These are phyloP conservation scores for Eudemis profundana DNA, from an alignment of 2,888 invertebrate genomes.

Conservation along the genomic window DNA sequence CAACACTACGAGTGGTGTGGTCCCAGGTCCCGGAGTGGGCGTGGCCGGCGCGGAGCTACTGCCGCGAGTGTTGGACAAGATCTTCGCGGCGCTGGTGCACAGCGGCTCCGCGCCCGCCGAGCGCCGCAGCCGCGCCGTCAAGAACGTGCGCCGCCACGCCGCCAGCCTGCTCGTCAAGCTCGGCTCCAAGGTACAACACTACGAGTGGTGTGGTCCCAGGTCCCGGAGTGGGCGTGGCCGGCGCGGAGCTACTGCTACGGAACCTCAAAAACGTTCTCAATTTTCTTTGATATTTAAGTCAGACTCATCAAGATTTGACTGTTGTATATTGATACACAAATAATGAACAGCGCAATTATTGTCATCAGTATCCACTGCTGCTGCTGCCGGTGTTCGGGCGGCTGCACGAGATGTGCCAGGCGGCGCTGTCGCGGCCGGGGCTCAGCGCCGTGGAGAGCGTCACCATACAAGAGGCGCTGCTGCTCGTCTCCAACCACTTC, in stretches of 20 bases:
- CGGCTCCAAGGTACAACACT: slow-evolving; percentile 90
- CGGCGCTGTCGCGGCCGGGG: slow-evolving; percentile 88
- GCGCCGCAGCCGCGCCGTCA: slow-evolving; percentile 89
- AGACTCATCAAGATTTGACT: no score
- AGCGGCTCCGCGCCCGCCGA: slow-evolving; percentile 86
- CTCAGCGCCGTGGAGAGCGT: slow-evolving; percentile 93
- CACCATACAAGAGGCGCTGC: slow-evolving; percentile 91
- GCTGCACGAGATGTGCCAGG: slow-evolving; percentile 90
- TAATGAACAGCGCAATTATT: neutral
- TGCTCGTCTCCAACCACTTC: slow-evolving; percentile 95
- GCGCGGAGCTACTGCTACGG: slow-evolving; percentile 87
- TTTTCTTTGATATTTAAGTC: no score
- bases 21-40: slow-evolving; percentile 75
- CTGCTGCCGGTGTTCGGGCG: slow-evolving; percentile 94
- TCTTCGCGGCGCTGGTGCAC: slow-evolving; percentile 93
- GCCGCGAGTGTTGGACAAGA: slow-evolving; percentile 94
- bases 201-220: slow-evolving; percentile 56
- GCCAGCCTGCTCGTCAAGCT: slow-evolving; percentile 96
- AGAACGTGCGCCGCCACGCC: slow-evolving; percentile 95
- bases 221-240: slow-evolving; percentile 72
- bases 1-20: no score
- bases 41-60: slow-evolving; percentile 84
- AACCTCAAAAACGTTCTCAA: no score
- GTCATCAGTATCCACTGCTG: slow-evolving; percentile 89
- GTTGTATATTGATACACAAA: no score